Evolutionary conservation across 2,888 invertebrate genomes (phyloP).

Genomic region (Coleophora deauratella): DNA sequence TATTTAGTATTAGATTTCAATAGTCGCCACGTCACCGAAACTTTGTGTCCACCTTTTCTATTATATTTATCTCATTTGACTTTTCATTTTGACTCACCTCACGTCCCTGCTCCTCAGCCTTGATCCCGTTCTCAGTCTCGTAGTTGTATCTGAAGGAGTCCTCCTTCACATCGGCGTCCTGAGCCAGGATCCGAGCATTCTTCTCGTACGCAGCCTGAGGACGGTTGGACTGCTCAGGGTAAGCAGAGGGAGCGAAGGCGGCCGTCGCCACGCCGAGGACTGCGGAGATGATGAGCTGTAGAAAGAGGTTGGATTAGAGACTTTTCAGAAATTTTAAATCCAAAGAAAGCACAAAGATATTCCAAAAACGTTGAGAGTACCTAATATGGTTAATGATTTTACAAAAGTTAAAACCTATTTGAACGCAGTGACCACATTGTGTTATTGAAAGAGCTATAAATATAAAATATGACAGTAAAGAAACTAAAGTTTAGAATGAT

Average conservation of each 20-base stretch:
- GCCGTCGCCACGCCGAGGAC: constrained; percentile 55
- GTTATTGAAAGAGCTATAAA: too few species aligned
- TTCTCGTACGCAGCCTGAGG: constrained; percentile 53
- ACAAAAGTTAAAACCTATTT: too few species aligned
- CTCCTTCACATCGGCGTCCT: constrained; percentile 58
- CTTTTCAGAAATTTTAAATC: constrained; percentile 2
- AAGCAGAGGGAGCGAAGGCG: constrained; percentile 35
- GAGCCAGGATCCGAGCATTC: constrained; percentile 52
- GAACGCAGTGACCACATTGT: too few species aligned
- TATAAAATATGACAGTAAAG: not conserved
- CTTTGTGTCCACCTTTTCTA: too few species aligned
- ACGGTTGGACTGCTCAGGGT: constrained; percentile 55
- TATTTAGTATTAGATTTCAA: too few species aligned
- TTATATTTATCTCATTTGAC: too few species aligned
- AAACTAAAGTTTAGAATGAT: not conserved
- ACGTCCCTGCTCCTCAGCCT: constrained; percentile 61
- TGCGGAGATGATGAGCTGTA: constrained; percentile 54
- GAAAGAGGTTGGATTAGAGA: constrained; percentile 8
- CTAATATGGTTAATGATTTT: too few species aligned
- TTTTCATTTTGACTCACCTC: constrained; percentile 41
- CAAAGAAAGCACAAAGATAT: not conserved
- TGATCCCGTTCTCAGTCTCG: constrained; percentile 66
- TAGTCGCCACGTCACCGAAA: too few species aligned
- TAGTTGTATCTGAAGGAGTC: constrained; percentile 64
- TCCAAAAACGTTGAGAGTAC: not conserved